Conservation (phyloP, 2,888 invertebrate species). For the Nomada ferruginata region DNA sequence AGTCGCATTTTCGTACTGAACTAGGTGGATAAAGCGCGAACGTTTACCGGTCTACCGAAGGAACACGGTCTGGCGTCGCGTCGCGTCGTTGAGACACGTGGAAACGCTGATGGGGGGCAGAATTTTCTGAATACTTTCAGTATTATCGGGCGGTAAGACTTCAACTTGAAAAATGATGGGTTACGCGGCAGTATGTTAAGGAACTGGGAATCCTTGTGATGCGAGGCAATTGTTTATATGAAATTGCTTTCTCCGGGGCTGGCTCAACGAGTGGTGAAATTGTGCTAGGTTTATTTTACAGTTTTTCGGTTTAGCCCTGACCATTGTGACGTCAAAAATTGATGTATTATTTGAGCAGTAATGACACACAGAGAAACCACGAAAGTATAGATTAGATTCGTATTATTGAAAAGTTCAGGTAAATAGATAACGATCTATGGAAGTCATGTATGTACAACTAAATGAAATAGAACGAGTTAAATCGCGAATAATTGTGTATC, state of each 20-base stretch:
- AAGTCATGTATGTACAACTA: too few species aligned
- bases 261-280: not conserved
- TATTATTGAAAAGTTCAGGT: too few species aligned
- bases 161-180: constrained; percentile 11
- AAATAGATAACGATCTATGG: too few species aligned
- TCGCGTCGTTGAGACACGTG: constrained; percentile 18
- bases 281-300: not conserved
- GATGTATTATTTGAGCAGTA: too few species aligned
- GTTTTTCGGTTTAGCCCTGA: too few species aligned
- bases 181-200: not conserved
- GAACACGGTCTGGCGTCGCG: constrained; percentile 35
- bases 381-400: too few species aligned
- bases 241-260: not conserved
- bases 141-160: not conserved
- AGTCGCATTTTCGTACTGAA: constrained; percentile 72
- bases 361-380: too few species aligned
- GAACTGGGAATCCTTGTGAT: not conserved
- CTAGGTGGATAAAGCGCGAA: constrained; percentile 69
- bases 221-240: not conserved
- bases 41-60: constrained; percentile 65
- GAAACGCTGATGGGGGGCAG: constrained; percentile 8
- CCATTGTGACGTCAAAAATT: too few species aligned
- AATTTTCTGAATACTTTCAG: constrained; percentile 23
- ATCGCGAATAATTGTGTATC: too few species aligned
- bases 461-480: too few species aligned